Conservation (phyloP, 2,797 vertebrate species). For the Pangasius mekongensis region DNA sequence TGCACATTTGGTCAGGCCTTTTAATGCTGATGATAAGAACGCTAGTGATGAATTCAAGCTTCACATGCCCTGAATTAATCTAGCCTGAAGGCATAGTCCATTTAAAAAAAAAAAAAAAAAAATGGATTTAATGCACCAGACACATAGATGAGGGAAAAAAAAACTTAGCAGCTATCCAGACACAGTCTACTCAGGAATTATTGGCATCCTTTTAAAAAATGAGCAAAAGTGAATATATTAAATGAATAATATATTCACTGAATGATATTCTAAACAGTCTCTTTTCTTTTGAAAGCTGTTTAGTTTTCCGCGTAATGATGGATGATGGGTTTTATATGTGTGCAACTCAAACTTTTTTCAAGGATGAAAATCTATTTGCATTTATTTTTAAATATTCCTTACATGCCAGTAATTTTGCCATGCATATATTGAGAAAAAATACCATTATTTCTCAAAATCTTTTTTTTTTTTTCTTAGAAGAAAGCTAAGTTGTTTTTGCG, state of each 20-base stretch:
- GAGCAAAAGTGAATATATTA: not conserved
- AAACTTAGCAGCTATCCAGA: not conserved
- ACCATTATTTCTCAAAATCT: not conserved
- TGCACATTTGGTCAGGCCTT: not conserved
- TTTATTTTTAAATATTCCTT: not conserved
- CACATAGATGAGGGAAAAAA: not conserved
- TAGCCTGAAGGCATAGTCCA: not conserved
- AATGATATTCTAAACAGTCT: not conserved
- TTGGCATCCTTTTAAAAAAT: not conserved
- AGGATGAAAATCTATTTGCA: not conserved
- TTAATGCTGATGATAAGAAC: not conserved
- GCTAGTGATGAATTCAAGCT: not conserved
- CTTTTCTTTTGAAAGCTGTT: not conserved
- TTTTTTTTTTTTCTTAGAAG: too few species aligned
- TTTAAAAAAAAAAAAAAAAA: constrained; percentile 1
- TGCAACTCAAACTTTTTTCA: not conserved
- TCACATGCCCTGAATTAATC: not conserved
- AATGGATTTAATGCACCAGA: not conserved
- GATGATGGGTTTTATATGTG: not conserved
- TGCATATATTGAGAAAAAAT: not conserved
- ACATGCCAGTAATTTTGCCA: not conserved
- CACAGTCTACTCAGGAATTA: not conserved
- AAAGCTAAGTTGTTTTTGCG: not conserved
- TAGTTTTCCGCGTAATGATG: not conserved
- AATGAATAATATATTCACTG: not conserved